phyloP scores from a whole-genome alignment of 2,888 invertebrate genomes.

The Macroteleia sp. region DNA sequence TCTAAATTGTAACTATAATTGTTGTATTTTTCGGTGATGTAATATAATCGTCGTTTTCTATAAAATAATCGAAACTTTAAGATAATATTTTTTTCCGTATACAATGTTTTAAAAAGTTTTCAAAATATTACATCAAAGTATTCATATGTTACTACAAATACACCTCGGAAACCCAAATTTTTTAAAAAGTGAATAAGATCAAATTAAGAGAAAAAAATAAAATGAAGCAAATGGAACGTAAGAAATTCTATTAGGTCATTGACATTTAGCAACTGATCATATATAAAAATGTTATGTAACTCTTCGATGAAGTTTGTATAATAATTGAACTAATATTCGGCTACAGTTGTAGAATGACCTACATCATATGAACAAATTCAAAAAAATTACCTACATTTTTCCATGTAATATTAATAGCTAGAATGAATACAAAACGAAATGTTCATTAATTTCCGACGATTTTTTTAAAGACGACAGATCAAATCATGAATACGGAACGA shows the following conservation, averaged over 20 bases:
- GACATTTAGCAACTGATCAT: neutral
- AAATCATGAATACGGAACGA: conserved; percentile 50
- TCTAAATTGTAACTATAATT: too few relatives aligned
- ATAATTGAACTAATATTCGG: neutral
- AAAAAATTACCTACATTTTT: conserved; percentile 6
- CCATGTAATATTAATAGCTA: conserved; percentile 22
- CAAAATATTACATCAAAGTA: too few relatives aligned
- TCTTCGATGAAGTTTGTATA: neutral
- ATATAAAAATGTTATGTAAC: too few relatives aligned
- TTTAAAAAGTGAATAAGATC: too few relatives aligned
- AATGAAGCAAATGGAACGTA: neutral
- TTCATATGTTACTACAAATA: too few relatives aligned
- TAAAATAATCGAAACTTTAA: too few relatives aligned
- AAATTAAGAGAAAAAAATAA: too few relatives aligned
- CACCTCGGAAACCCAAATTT: too few relatives aligned
- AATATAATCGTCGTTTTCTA: too few relatives aligned
- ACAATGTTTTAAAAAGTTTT: too few relatives aligned
- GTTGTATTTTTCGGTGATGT: too few relatives aligned
- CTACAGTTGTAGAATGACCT: neutral
- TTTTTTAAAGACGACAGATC: conserved; percentile 42
- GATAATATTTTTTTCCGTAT: too few relatives aligned
- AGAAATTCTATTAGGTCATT: neutral
- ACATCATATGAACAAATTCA: neutral
- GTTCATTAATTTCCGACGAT: conserved; percentile 41
- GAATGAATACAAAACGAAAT: conserved; percentile 23